Evolutionary conservation across 2,888 invertebrate genomes (phyloP), one percentile per base, ranked within the genome.

Genomic region (Lasiommata megera): DNA sequence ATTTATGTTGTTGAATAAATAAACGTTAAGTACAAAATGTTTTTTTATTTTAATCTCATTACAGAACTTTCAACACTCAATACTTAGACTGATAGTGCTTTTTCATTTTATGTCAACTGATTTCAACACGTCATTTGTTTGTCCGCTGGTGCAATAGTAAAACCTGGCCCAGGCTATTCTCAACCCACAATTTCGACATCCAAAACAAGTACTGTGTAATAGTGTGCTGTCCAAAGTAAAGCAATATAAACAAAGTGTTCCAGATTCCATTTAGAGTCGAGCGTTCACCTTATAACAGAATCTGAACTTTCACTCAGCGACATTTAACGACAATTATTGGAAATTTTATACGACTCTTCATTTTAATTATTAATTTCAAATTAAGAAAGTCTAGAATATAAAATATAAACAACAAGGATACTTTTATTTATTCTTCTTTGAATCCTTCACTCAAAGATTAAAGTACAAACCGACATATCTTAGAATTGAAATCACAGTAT

Each of bases 241-340:
- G 44, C 57, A 56, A 56, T 61, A 61, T 61, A 61, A 66, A 63
- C 63, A 63, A 66, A 68, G 61, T 69, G 71, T 60, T 67, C 67
- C 65, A 67, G 63, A 67, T 70, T 67, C 74, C 66, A 69, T 70
- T 70, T 69, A 67, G 69, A 68, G 63, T 65, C 69, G 73, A 72
- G 68, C 82, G 67, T 81, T 84, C 76, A 81, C 80, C 79, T 79
- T 69, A 64, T 62, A 60, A 69, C 66, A 68, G 70, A 69, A 67
- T 70, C 65, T 62, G 48, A 46, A 74, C 87, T 88, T 88, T 88
- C 87, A 83, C 87, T 87, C 81, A 72, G 72, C 63, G 65, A 50
- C 56, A 61, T 65, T 69, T 66, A 67, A 71, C 67, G 56, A 58
- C 63, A 67, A 67, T 46, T 31, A 52, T 41, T 41, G 38, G 11